Percentiles rank a stretch among this genome's conserved stretches.
These are phyloP conservation scores for Cristatella mucedo DNA, from an alignment of 2,888 invertebrate genomes.

Conservation along the genomic window DNA sequence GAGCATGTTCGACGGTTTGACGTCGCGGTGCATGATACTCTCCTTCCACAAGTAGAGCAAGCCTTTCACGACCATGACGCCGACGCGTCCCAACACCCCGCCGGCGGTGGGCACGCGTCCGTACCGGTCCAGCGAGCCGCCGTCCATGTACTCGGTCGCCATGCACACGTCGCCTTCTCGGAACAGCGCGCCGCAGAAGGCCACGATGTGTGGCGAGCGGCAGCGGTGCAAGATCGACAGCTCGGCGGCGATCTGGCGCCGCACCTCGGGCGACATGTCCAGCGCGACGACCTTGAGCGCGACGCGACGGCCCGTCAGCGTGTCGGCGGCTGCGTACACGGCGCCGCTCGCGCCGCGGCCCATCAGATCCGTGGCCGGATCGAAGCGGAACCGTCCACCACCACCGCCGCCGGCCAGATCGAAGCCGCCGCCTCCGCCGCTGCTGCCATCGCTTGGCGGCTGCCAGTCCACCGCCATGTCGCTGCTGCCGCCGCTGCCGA, in stretches of 20 bases:
- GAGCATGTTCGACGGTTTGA: slow-evolving; percentile 38
- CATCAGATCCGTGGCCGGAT: too few species aligned
- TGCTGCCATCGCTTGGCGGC: too few species aligned
- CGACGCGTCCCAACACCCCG: slow-evolving; percentile 30
- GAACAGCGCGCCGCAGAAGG: slow-evolving; percentile 37
- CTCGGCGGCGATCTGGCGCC: slow-evolving; percentile 34
- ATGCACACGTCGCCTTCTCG: slow-evolving; percentile 34
- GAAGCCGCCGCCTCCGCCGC: too few species aligned
- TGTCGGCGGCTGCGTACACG: slow-evolving; percentile 30
- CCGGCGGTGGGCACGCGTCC: slow-evolving; percentile 23
- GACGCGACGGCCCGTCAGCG: slow-evolving; percentile 22
- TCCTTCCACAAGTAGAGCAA: slow-evolving; percentile 35
- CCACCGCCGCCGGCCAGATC: too few species aligned
- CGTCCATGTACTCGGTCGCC: slow-evolving; percentile 39
- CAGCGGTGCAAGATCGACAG: slow-evolving; percentile 27
- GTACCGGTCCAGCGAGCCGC: slow-evolving; percentile 33
- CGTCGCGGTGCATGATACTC: slow-evolving; percentile 37
- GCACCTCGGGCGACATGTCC: slow-evolving; percentile 27
- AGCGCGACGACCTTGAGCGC: slow-evolving; percentile 34
- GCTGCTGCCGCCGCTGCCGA: too few species aligned
- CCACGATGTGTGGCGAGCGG: slow-evolving; percentile 6
- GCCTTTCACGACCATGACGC: slow-evolving; percentile 30
- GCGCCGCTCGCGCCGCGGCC: slow-evolving; percentile 32
- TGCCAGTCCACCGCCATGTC: too few species aligned
- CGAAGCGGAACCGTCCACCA: too few species aligned